Evolutionary conservation across 2,797 vertebrate genomes (phyloP), one percentile per base, ranked within the genome.

Genomic region (Ceryle rudis): DNA sequence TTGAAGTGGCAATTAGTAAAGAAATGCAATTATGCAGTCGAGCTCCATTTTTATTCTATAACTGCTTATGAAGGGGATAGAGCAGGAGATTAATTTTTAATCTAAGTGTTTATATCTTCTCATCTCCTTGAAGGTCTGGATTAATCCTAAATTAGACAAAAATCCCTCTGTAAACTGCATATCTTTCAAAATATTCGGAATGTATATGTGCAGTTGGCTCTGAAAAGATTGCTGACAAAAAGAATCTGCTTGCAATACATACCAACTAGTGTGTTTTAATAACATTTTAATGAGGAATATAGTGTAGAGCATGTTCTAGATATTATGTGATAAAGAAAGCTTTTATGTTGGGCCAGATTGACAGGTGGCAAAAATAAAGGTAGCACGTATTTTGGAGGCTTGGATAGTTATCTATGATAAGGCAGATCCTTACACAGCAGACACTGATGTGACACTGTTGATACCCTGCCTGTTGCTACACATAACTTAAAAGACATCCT

Each of bases 201-300:
- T 65, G 22, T 69, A 93, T 85, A 26, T 82, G 35, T 87, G 87
- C 26, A 58, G n/a, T 91, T 87, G 71, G 16, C 54, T 83, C 26
- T 86, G 15, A 44, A 80, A 86, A 72, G 49, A 37, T 44, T 54
- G 14, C 65, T 96, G 93, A 95, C 94, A 95, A 95, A 95, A 96
- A 96, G 86, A 97, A 95, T 92, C 89, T 96, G 57, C 92, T 91
- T 93, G 86, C 92, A 54, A 51, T 82, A 61, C 71, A 25, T 93
- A 31, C 13, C 61, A 82, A 37, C 31, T 64, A 49, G 23, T 52
- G 19, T 92, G 64, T 90, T 79, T 92, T 67, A 58, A 20, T 69
- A 86, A 54, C n/a, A 46, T 37, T 65, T 89, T 29, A 62, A 54
- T 16, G 33, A 87, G 11, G 10, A 84, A 60, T 86, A 75, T 5